phyloP scores from a whole-genome alignment of 2,888 invertebrate genomes.

The Malthinus flaveolus region DNA sequence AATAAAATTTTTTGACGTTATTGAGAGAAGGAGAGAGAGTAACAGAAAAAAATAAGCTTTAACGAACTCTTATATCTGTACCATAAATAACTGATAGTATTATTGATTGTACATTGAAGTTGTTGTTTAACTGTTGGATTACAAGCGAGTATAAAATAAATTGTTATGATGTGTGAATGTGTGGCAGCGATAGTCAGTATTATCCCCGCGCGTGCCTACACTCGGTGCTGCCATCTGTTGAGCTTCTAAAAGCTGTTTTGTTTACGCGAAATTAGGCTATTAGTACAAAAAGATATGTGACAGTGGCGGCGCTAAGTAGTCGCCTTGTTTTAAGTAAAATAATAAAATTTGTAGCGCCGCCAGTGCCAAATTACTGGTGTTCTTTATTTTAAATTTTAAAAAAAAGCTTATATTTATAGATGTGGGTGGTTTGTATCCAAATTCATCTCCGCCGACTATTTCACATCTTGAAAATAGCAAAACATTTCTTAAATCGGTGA shows the following conservation, averaged over 20 bases:
- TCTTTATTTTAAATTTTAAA: conserved; percentile 41
- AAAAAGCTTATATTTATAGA: conserved; percentile 29
- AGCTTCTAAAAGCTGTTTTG: conserved; percentile 43
- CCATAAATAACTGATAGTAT: conserved; percentile 52
- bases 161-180: conserved; percentile 44
- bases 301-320: not conserved
- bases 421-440: conserved; percentile 42
- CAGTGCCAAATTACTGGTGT: conserved; percentile 34
- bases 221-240: conserved; percentile 50
- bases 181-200: conserved; percentile 53
- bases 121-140: conserved; percentile 52
- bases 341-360: not conserved
- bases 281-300: conserved; percentile 34
- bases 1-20: conserved; percentile 38
- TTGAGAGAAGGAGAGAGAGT: conserved; percentile 43
- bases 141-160: conserved; percentile 42
- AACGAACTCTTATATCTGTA: conserved; percentile 49
- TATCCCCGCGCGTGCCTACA: conserved; percentile 53
- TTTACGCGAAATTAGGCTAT: conserved; percentile 13
- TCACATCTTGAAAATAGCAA: conserved; percentile 45
- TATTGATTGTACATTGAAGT: conserved; percentile 52
- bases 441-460: conserved; percentile 38
- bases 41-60: conserved; percentile 44
- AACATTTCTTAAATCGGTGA: conserved; percentile 41
- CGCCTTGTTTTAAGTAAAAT: not conserved